A percentile compares a stretch with the other conserved stretches of the same genome.
These are phyloP conservation scores for Zaprionus taronus DNA, from an alignment of 1,140 invertebrate genomes.

Conservation along the genomic window DNA sequence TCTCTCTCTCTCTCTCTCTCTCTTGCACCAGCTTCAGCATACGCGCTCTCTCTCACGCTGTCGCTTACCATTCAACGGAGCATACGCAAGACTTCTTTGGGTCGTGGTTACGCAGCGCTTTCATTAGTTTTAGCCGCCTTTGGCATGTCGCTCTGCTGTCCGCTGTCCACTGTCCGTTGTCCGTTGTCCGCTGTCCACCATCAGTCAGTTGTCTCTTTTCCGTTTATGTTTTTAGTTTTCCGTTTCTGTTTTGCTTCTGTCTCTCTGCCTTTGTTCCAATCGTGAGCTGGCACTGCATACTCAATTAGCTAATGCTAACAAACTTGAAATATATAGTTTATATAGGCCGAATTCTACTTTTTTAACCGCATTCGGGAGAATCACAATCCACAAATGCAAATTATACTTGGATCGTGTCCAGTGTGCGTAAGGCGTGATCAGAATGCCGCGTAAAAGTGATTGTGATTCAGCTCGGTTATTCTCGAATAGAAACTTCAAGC, in stretches of 20 bases:
- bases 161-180: neutral
- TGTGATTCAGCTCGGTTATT: constrained; percentile 21
- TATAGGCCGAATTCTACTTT: constrained; percentile 58
- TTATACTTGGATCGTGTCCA: neutral
- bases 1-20: constrained; percentile 11
- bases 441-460: constrained; percentile 10
- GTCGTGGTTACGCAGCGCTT: constrained; percentile 70
- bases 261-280: constrained; percentile 34
- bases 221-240: constrained; percentile 27
- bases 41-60: constrained; percentile 19
- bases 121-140: constrained; percentile 56
- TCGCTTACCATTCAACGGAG: constrained; percentile 38
- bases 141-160: constrained; percentile 28
- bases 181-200: neutral
- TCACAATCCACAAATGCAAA: constrained; percentile 27
- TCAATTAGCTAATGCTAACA: constrained; percentile 70
- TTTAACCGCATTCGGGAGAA: constrained; percentile 44
- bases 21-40: neutral
- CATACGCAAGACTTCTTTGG: constrained; percentile 50
- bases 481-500: constrained; percentile 27
- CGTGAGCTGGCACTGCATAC: constrained; percentile 59
- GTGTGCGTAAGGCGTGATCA: constrained; percentile 22
- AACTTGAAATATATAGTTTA: constrained; percentile 35
- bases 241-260: constrained; percentile 20
- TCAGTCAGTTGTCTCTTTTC: constrained; percentile 6